phyloP scores from a whole-genome alignment of 2,888 invertebrate species.

The Prenolepis imparis region DNA sequence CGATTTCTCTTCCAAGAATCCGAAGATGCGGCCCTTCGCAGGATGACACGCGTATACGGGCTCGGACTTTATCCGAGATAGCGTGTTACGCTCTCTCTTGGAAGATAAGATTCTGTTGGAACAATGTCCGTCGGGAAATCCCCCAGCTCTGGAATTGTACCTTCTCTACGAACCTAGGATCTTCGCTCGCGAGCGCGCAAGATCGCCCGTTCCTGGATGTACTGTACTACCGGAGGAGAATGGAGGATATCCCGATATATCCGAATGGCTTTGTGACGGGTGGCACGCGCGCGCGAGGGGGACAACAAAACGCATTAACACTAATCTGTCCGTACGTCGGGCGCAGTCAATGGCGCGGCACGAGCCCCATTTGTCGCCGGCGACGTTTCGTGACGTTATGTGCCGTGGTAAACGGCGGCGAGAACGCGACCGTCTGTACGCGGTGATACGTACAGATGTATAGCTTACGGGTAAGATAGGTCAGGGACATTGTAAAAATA shows the following conservation, averaged over 20 bases:
- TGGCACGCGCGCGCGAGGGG: constrained; percentile 40
- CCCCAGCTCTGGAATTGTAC: constrained; percentile 19
- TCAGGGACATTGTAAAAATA: background rate
- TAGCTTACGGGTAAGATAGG: background rate
- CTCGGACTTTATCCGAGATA: constrained; percentile 39
- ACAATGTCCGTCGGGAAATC: constrained; percentile 35
- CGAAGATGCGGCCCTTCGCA: background rate
- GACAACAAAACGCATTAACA: constrained; percentile 76
- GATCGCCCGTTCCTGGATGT: constrained; percentile 25
- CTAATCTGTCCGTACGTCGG: constrained; percentile 76
- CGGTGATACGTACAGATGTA: background rate
- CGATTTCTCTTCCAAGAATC: constrained; percentile 35
- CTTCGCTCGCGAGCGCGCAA: background rate
- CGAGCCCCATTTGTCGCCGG: constrained; percentile 76
- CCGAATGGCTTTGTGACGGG: constrained; percentile 55
- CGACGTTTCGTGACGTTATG: constrained; percentile 73
- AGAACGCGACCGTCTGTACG: constrained; percentile 25
- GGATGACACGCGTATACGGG: constrained; percentile 30
- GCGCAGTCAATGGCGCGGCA: constrained; percentile 75
- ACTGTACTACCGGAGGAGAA: background rate
- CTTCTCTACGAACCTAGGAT: background rate
- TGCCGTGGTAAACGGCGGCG: constrained; percentile 30
- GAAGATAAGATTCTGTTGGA: constrained; percentile 49
- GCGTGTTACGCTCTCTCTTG: constrained; percentile 31
- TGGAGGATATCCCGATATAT: constrained; percentile 63